These are phyloP conservation scores for Pterostichus madidus DNA, from an alignment of 2,888 invertebrate genomes.

Conservation along the genomic window DNA sequence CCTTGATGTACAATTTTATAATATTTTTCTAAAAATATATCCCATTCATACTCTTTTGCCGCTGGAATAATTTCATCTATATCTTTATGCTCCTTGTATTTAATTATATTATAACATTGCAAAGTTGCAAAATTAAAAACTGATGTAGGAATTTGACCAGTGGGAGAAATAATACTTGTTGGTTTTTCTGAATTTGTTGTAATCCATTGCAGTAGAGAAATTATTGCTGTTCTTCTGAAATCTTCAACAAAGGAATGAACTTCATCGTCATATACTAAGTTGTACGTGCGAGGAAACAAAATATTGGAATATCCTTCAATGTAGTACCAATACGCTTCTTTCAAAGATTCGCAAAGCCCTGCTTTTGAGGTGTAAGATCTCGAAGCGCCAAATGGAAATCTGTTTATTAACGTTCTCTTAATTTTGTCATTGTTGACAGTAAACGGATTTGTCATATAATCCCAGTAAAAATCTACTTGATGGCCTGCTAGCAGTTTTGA, in stretches of 20 bases:
- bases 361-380: slow-evolving; percentile 78
- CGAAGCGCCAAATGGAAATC: slow-evolving; percentile 73
- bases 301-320: slow-evolving; percentile 81
- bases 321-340: slow-evolving; percentile 83
- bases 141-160: slow-evolving; percentile 80
- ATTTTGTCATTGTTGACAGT: slow-evolving; percentile 73
- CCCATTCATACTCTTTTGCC: slow-evolving; percentile 82
- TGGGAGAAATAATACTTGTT: slow-evolving; percentile 77
- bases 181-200: slow-evolving; percentile 73
- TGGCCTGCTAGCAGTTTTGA: slow-evolving; percentile 82
- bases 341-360: slow-evolving; percentile 79
- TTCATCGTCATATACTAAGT: slow-evolving; percentile 80
- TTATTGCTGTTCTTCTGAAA: slow-evolving; percentile 88
- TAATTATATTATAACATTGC: slow-evolving; percentile 84
- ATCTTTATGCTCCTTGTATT: slow-evolving; percentile 82
- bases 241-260: slow-evolving; percentile 83
- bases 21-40: slow-evolving; percentile 83
- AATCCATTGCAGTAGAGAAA: slow-evolving; percentile 85
- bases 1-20: slow-evolving; percentile 82
- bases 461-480: slow-evolving; percentile 87
- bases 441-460: slow-evolving; percentile 75
- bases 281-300: slow-evolving; percentile 86
- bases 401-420: slow-evolving; percentile 75
- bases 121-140: slow-evolving; percentile 85
- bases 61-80: slow-evolving; percentile 78